Percentiles rank a stretch among this genome's conserved stretches.
Conservation (phyloP, 2,888 invertebrate species). For the Meiosimyza decipiens region DNA sequence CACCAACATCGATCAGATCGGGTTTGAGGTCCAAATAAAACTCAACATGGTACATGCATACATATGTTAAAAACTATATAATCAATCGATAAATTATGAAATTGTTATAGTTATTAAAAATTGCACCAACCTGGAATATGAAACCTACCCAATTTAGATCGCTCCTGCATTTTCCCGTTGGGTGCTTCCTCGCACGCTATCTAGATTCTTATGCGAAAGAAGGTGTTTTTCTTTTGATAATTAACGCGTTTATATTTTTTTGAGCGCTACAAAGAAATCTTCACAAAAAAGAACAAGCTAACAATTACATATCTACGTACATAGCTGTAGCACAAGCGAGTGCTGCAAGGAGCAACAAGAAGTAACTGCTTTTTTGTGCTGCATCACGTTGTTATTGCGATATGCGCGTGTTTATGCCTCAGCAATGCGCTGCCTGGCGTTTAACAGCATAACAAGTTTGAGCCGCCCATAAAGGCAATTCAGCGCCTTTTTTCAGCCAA, state of each 20-base stretch:
- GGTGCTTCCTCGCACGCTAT: constrained; percentile 28
- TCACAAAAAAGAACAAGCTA: neutral
- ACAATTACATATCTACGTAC: neutral
- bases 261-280: neutral
- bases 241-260: constrained; percentile 42
- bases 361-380: neutral
- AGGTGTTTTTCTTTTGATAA: constrained; percentile 49
- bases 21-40: no score
- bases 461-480: constrained; percentile 41
- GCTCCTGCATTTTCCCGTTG: no score
- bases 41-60: no score
- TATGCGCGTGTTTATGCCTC: constrained; percentile 23
- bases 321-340: constrained; percentile 16
- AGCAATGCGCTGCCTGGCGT: constrained; percentile 25
- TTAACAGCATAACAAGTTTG: constrained; percentile 42
- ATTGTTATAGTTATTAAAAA: no score
- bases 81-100: no score
- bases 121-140: no score
- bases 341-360: neutral
- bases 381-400: constrained; percentile 14
- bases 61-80: no score
- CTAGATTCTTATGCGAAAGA: constrained; percentile 44
- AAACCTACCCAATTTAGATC: no score
- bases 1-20: no score
- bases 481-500: neutral